Base-by-base conservation (phyloP, 2,888 invertebrate species). In the Poecilus cupreus region DNA sequence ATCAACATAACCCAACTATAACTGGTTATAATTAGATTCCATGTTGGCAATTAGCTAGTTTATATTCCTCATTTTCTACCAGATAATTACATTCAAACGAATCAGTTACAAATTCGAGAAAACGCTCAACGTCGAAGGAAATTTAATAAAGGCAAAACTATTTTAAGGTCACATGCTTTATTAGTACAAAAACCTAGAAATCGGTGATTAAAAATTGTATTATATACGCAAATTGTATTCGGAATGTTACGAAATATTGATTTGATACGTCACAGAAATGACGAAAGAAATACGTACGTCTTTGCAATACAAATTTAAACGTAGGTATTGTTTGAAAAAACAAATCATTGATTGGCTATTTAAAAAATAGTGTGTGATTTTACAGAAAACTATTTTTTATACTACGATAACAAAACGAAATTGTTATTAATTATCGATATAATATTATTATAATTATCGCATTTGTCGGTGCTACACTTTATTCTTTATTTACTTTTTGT, bases 161-260 rank as follows among this genome's bases (percentile, higher is more conserved):
- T 8, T 74, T 60, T 60, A 43, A 39, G 77, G 77, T 77, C 60
- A 77, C 39, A 77, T 57, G 60, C 26, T 57, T 54, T 51, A 24
- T 37, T 51, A 24, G 16, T 26, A 57, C 43, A 32, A 5, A 57
- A 16, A 76, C 39, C 39, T 76, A 74, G 2, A 74, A 74, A 43
- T 49, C 22, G 32, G 60, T 32, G 24, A 51, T 49, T 74, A 74
- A 74, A 24, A 22, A n/a, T 10, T n/a, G 51, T 51, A 32, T 43
- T 49, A 49, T 26, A 54, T 54, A 24, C 24, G 60, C 32, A 60
- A 60, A 60, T 60, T 60, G 13, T 60, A n/a, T 60, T 20, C 60
- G 24, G 26, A 46, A 13, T 26, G 24, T 26, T 60, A 60, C 54
- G 54, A 60, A 24, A 60, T 60, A 60, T 60, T 24, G 60, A 60